Base-by-base conservation (phyloP, 2,888 invertebrate species). In the Ethmia dodecea region DNA sequence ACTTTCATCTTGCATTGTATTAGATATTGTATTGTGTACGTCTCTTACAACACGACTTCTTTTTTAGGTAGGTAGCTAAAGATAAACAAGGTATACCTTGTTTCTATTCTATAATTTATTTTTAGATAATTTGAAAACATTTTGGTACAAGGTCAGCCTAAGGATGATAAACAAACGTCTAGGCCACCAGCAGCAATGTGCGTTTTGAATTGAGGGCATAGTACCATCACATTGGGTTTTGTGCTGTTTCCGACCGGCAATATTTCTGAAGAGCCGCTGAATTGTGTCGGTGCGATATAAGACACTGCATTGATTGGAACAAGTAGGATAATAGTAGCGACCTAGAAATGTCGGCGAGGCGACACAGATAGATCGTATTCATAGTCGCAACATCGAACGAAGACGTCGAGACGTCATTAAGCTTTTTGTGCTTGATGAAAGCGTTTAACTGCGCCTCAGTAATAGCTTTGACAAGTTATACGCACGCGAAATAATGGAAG, bases 301-400 rank as follows among this genome's bases (percentile, higher is more conserved):
- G 41, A 10, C 31, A n/a, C 31, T 13, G 24, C 24, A 16, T 1
- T 9, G 10, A 10, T 15, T 47, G 49, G 43, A 59, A 26, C 45
- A 43, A 29, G 33, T 39, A 54, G 59, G 57, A 59, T 62, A 63
- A 66, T 62, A 42, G 55, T 52, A 47, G 40, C 38, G 35, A 73
- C 77, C 79, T 75, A 77, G 67, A 79, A 75, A 71, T 55, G 61
- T 63, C 63, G 39, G 48, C 48, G 51, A 40, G 59, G 18, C 52
- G 52, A 60, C 61, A 55, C 60, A 68, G 72, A 76, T 71, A 60
- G 57, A 64, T 64, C 18, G 49, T 40, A 42, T 40, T 52, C 49
- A 51, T 43, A 48, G 43, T 45, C 43, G 20, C 30, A 13, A 33
- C 46, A 47, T 39, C 28, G 43, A 52, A 49, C 56, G 52, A 55